Conservation (phyloP, 2,797 vertebrate species). For the Hoplostethus mediterraneus region DNA sequence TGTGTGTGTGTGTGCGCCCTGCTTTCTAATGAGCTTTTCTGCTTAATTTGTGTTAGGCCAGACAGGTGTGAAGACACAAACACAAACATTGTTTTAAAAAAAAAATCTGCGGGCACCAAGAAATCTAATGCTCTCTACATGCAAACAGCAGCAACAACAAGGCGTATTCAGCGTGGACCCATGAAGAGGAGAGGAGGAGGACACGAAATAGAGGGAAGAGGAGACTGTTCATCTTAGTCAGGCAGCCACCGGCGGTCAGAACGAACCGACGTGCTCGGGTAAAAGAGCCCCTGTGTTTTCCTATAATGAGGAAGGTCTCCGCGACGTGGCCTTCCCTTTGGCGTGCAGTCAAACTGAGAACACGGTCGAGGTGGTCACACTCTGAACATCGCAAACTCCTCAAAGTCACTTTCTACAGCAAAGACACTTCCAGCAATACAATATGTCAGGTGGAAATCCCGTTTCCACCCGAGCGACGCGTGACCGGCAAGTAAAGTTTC, state of each 20-base stretch:
- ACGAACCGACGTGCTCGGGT: background rate
- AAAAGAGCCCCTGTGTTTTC: conserved; percentile 9
- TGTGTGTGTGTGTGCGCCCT: background rate
- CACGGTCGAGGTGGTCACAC: background rate
- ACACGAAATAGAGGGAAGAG: background rate
- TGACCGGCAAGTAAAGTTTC: background rate
- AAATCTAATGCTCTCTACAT: background rate
- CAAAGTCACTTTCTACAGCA: background rate
- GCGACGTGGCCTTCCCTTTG: background rate
- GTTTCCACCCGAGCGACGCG: background rate
- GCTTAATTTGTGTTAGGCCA: conserved; percentile 44
- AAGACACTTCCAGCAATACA: background rate
- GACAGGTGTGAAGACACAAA: conserved; percentile 44
- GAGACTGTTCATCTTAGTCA: background rate
- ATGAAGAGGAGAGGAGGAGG: no score
- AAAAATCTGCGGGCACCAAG: background rate
- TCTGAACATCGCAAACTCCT: background rate
- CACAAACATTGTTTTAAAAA: conserved; percentile 6
- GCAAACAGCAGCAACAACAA: background rate
- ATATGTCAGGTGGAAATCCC: background rate
- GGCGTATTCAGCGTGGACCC: background rate
- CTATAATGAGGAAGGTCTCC: background rate
- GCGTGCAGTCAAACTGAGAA: background rate
- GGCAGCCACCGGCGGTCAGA: background rate
- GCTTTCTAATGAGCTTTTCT: conserved; percentile 42